phyloP scores from a whole-genome alignment of 2,113 vertebrate species.

The Cathartes aura region DNA sequence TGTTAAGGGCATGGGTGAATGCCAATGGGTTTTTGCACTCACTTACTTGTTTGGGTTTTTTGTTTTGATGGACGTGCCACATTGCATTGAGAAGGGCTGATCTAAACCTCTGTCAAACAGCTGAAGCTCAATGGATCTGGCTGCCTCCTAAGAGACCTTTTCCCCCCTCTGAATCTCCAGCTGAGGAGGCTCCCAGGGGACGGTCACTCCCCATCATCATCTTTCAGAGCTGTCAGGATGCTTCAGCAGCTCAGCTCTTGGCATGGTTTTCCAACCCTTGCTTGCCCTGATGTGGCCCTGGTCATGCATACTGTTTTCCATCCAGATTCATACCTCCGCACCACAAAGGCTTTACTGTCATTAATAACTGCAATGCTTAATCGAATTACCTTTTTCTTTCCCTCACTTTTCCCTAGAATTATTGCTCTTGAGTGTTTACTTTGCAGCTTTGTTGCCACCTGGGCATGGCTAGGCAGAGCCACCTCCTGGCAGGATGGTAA shows the following conservation, averaged over 20 bases:
- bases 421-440: not conserved
- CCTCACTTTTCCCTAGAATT: not conserved
- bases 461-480: conserved; percentile 52
- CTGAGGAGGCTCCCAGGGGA: not conserved
- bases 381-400: not conserved
- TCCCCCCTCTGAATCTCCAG: not conserved
- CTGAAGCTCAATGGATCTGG: conserved; percentile 3
- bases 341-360: not conserved
- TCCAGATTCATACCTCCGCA: not conserved
- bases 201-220: not conserved
- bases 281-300: not conserved
- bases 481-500: conserved; percentile 23
- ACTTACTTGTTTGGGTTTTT: not conserved
- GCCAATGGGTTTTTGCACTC: not conserved
- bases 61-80: not conserved
- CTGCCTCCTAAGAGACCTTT: conserved; percentile 4
- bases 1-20: conserved; percentile 16
- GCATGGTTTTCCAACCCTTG: not conserved
- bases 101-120: not conserved
- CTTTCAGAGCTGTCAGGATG: conserved; percentile 11
- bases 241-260: not conserved
- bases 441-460: not conserved
- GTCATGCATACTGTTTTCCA: not conserved
- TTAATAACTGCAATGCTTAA: not conserved
- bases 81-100: not conserved